Conservation (phyloP, 2,888 invertebrate species). For the Cerastis rubricosa region DNA sequence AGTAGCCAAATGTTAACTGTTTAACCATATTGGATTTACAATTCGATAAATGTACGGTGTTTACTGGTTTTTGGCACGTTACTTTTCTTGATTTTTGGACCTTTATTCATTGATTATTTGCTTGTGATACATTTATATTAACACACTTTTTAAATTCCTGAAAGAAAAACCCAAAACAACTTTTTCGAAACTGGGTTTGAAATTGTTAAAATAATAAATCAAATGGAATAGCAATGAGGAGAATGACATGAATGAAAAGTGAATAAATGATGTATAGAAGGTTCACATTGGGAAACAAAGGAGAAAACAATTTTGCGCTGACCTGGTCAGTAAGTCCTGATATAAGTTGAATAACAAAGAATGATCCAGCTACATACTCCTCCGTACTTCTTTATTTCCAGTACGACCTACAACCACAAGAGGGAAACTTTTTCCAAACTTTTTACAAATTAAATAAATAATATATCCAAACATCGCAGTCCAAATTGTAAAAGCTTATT, state of each 20-base stretch:
- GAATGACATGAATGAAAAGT: neutral
- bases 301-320: neutral
- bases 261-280: neutral
- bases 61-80: slow-evolving; percentile 3
- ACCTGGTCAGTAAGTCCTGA: no score
- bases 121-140: no score
- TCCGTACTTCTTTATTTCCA: neutral
- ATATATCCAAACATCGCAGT: no score
- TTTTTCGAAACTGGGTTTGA: no score
- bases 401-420: no score
- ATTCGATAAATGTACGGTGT: slow-evolving; percentile 12
- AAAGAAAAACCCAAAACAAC: neutral
- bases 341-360: no score
- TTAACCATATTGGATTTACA: slow-evolving; percentile 29
- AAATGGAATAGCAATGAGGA: neutral
- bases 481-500: neutral
- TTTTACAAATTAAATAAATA: no score
- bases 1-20: slow-evolving; percentile 48
- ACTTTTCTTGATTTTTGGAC: neutral
- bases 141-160: neutral
- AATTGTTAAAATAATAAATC: neutral
- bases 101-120: neutral
- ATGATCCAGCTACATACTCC: no score
- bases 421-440: no score
- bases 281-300: neutral